Percentiles rank a stretch among this genome's conserved stretches.
These are phyloP conservation scores for Sturnira hondurensis DNA, from an alignment of 2,113 vertebrate genomes.

Conservation along the genomic window DNA sequence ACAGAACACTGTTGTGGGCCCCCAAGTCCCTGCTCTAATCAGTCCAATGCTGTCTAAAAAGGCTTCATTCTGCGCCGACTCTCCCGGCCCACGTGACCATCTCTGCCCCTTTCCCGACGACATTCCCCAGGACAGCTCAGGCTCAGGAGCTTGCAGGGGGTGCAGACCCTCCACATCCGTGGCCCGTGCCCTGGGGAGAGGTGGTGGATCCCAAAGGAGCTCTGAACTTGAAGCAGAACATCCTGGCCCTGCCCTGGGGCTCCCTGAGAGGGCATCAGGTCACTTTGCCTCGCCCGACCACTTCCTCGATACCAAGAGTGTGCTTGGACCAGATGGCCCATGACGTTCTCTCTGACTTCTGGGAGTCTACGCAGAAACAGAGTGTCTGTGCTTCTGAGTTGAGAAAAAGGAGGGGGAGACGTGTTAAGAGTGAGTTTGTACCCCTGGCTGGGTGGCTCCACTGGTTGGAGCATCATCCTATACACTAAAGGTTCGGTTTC, in stretches of 20 bases:
- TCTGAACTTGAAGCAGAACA: background rate
- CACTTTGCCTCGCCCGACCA: background rate
- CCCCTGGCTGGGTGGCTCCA: no score
- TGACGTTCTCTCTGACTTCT: background rate
- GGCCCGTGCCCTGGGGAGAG: background rate
- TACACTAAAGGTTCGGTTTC: no score
- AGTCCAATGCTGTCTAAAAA: constrained; percentile 11
- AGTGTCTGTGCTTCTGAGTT: background rate
- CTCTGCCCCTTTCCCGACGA: background rate
- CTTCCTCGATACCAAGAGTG: background rate
- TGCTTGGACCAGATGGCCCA: background rate
- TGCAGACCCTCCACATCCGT: background rate
- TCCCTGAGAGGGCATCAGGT: rapidly evolving
- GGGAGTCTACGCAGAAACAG: background rate
- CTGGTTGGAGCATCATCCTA: no score
- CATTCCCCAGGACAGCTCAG: no score
- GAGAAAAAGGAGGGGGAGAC: background rate
- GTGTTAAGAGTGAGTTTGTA: background rate
- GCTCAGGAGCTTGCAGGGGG: background rate
- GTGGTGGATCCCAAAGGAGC: rapidly evolving
- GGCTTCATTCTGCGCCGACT: background rate
- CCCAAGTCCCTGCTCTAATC: constrained; percentile 34
- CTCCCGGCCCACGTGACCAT: background rate
- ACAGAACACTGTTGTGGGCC: background rate
- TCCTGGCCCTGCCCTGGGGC: no score